Evolutionary conservation across 2,797 vertebrate genomes (phyloP).

Genomic region (Eulemur coronatus): DNA sequence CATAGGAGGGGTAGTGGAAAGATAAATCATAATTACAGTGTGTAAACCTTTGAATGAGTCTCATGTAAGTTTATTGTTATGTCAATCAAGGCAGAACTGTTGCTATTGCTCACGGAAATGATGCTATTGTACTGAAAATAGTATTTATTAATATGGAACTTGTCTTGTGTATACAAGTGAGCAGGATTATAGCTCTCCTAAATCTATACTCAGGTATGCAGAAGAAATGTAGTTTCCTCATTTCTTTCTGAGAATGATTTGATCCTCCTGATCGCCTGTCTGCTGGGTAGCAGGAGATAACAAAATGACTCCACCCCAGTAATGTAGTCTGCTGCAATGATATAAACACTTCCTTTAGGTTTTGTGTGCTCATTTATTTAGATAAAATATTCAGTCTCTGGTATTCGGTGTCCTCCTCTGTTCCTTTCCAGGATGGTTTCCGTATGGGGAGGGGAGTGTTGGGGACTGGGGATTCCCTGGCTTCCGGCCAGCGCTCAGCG

Average conservation of each 20-base stretch:
- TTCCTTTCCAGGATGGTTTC: not conserved
- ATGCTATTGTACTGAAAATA: not conserved
- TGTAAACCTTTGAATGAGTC: not conserved
- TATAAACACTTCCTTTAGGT: not conserved
- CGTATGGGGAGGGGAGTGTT: not conserved
- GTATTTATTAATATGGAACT: not conserved
- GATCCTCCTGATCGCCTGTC: not conserved
- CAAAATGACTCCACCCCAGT: not conserved
- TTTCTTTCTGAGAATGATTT: not conserved
- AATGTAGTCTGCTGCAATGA: not conserved
- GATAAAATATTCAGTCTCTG: not conserved
- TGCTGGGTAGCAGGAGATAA: not conserved
- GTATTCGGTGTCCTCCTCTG: not conserved
- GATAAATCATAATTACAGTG: not conserved
- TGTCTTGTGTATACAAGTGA: not conserved
- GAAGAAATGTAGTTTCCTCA: not conserved
- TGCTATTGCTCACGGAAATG: not conserved
- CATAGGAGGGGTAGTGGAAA: not conserved
- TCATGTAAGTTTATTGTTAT: not conserved
- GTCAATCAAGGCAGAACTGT: not conserved
- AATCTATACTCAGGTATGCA: not conserved
- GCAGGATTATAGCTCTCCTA: not conserved
- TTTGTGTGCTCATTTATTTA: not conserved
- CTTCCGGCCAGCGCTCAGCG: not conserved
- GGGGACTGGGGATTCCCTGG: not conserved